phyloP scores from a whole-genome alignment of 2,888 invertebrate species.

The Stenurella melanura region DNA sequence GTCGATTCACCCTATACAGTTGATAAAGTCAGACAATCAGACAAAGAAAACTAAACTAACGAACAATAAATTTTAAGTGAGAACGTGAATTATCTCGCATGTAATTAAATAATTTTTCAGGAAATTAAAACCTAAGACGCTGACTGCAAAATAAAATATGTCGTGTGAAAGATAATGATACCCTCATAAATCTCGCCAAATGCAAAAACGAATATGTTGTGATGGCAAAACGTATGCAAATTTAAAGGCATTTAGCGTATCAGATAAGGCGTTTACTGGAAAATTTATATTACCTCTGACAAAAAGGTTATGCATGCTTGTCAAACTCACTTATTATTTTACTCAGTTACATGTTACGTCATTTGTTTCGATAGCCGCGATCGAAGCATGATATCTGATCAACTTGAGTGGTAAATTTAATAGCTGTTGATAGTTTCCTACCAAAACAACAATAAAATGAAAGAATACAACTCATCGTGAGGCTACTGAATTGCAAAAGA shows the following conservation, averaged over 20 bases:
- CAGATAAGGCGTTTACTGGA: slow-evolving; percentile 50
- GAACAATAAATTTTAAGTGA: slow-evolving; percentile 13
- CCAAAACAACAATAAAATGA: too few relatives aligned
- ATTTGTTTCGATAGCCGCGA: not conserved
- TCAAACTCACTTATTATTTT: slow-evolving; percentile 20
- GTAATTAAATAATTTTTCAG: slow-evolving; percentile 50
- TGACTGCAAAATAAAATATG: slow-evolving; percentile 50
- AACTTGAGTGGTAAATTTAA: not conserved
- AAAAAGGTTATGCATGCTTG: slow-evolving; percentile 48
- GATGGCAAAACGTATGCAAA: slow-evolving; percentile 50
- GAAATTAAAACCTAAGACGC: slow-evolving; percentile 43
- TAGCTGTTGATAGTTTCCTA: not conserved
- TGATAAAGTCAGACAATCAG: not conserved
- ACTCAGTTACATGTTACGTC: not conserved
- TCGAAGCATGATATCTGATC: slow-evolving; percentile 9
- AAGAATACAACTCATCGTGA: too few relatives aligned
- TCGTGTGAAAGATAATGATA: slow-evolving; percentile 52
- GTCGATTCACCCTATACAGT: not conserved
- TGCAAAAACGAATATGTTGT: slow-evolving; percentile 34
- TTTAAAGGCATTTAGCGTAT: slow-evolving; percentile 54
- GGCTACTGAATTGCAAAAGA: too few relatives aligned
- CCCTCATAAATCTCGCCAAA: slow-evolving; percentile 53
- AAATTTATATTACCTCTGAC: slow-evolving; percentile 50
- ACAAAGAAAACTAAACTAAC: not conserved
- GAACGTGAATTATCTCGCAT: slow-evolving; percentile 30